phyloP scores from a whole-genome alignment of 2,113 vertebrate genomes.

The Cyanoliseus patagonus region DNA sequence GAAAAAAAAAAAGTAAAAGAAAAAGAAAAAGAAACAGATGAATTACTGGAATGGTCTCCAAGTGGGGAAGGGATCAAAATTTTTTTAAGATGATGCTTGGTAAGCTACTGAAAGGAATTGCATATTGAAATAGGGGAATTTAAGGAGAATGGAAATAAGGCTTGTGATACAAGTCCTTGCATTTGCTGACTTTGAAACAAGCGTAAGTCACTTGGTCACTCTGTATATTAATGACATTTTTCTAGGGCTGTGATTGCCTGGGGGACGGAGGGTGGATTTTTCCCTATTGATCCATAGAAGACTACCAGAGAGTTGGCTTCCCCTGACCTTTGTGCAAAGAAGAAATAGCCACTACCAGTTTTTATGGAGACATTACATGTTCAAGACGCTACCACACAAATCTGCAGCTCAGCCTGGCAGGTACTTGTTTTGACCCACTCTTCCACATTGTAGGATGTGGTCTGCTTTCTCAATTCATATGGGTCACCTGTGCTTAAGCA shows the following conservation, averaged over 20 bases:
- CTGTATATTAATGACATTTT: not conserved
- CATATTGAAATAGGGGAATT: not conserved
- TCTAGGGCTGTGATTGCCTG: not conserved
- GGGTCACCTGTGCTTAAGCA: not conserved
- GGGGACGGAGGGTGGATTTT: not conserved
- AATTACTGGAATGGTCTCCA: not conserved
- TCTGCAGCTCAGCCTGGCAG: not conserved
- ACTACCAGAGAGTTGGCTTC: not conserved
- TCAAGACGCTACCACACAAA: not conserved
- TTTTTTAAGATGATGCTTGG: not conserved
- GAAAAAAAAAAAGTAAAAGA: not conserved
- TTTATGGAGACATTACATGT: not conserved
- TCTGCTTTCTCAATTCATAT: not conserved
- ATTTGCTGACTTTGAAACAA: not conserved
- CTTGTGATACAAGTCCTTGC: not conserved
- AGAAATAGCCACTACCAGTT: not conserved
- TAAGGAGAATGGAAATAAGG: not conserved
- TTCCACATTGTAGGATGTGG: not conserved
- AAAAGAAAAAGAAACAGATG: not conserved
- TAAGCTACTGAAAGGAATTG: not conserved
- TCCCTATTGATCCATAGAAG: not conserved
- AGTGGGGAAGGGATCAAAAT: not conserved
- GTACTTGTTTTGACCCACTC: not conserved
- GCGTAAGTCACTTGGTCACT: not conserved
- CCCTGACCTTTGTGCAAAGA: not conserved